Evolutionary conservation across 2,797 vertebrate genomes (phyloP), one percentile per base, ranked within the genome.

Genomic region (Vespertilio murinus): DNA sequence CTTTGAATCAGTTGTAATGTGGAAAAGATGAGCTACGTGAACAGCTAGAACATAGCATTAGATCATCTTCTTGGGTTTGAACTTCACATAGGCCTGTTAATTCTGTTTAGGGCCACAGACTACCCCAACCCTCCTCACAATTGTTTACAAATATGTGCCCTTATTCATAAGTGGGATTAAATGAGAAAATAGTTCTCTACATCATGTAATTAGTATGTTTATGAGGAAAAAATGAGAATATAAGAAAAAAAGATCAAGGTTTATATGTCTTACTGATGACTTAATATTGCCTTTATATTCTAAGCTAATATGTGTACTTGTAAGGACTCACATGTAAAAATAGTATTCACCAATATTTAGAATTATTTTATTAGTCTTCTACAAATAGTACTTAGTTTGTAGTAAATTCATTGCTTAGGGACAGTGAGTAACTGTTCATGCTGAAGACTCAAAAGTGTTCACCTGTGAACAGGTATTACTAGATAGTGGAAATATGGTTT

Each of bases 301-400:
- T 16, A 89, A 83, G 30, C 71, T 84, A 71, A 56, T 69, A 47
- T n/a, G 4, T 82, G 84, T 88, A 87, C n/a, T 74, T 91, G 30
- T 77, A 79, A 94, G 88, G 49, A 84, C 11, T 33, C 33, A 88
- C 20, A 42, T 67, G 28, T 69, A 64, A 88, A 96, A 94, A 45
- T 6, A 61, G 33, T 28, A 67, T 33, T 33, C 70, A 83, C 38
- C 54, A 87, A 80, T 80, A 80, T 84, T 96, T 94, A 35, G 40
- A 91, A 79, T 92, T 94, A 56, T 75, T 95, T 95, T 81, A 28
- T 84, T 90, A 70, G 75, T 88, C 79, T 79, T 88, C 30, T 82
- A 35, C 35, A 92, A 78, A n/a, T 56, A 90, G 69, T 81, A 18
- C 23, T 28, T 52, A 4, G 77, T 94, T 93, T 69, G 23, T 45